A percentile compares a stretch with the other conserved stretches of the same genome.
These are phyloP conservation scores for Dexiosoma caninum DNA, from an alignment of 2,888 invertebrate genomes.

Conservation along the genomic window DNA sequence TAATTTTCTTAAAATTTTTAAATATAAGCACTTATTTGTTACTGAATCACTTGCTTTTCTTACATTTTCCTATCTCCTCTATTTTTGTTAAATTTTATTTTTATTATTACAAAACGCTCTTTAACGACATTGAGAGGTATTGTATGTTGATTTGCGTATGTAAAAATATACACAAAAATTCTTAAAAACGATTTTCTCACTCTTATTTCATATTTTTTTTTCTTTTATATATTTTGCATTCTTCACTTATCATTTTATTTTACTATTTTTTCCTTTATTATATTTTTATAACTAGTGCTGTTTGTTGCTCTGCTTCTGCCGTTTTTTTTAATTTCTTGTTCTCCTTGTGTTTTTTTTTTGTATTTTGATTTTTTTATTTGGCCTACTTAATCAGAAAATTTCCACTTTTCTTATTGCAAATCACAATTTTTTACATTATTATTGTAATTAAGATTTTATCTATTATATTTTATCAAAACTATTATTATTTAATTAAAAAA, in stretches of 20 bases:
- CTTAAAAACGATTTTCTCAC: constrained; percentile 36
- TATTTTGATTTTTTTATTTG: constrained; percentile 59
- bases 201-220: constrained; percentile 7
- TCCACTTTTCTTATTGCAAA: constrained; percentile 59
- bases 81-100: constrained; percentile 27
- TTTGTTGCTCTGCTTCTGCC: constrained; percentile 53
- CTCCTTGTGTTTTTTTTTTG: constrained; percentile 56
- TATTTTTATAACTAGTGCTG: constrained; percentile 46
- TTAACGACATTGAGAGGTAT: constrained; percentile 47
- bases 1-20: no score
- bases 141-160: constrained; percentile 22
- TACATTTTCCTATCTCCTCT: constrained; percentile 1
- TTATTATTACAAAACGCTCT: constrained; percentile 54
- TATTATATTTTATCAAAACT: constrained; percentile 54
- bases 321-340: constrained; percentile 62
- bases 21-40: constrained; percentile 11
- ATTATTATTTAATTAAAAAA: constrained; percentile 29
- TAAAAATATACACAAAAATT: constrained; percentile 40
- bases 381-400: constrained; percentile 62
- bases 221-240: constrained; percentile 31
- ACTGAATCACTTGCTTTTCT: constrained; percentile 6
- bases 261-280: constrained; percentile 12
- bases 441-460: constrained; percentile 19
- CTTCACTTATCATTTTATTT: constrained; percentile 36
- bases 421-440: constrained; percentile 41